Percentiles rank a stretch among this genome's conserved stretches.
phyloP scores from a whole-genome alignment of 1,140 invertebrate genomes.

The Bathynomus jamesi region DNA sequence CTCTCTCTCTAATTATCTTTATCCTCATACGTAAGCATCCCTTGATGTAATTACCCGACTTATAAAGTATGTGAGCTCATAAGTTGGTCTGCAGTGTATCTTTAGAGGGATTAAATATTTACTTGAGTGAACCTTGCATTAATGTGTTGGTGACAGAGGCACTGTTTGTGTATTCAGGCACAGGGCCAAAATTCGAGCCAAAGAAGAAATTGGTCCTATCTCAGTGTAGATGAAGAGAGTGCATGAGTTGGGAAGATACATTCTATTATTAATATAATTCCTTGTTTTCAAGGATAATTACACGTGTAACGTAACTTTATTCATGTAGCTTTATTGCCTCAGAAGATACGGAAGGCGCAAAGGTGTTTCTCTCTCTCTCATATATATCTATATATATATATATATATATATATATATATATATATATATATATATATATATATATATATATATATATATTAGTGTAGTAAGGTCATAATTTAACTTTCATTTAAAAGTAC shows the following conservation, averaged over 20 bases:
- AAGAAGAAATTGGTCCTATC: background rate
- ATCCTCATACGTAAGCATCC: background rate
- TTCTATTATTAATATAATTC: too few species aligned
- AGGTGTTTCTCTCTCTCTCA: too few species aligned
- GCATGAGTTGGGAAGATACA: too few species aligned
- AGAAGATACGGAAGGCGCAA: too few species aligned
- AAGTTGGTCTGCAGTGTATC: background rate
- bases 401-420: background rate
- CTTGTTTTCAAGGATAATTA: too few species aligned
- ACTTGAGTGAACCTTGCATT: background rate
- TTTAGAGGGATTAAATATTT: background rate
- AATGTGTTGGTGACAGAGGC: background rate
- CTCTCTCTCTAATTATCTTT: background rate
- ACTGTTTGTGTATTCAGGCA: background rate
- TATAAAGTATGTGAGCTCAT: background rate
- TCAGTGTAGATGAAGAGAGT: too few species aligned
- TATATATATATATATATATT: background rate
- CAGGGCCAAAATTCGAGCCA: background rate
- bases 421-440: background rate
- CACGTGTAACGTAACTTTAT: too few species aligned
- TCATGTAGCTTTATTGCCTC: too few species aligned
- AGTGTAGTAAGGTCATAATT: too few species aligned
- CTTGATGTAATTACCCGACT: background rate
- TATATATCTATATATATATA: background rate
- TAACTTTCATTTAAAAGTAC: too few species aligned